Conservation (phyloP, 2,113 vertebrate genomes). For the Genyomyrus donnyi region DNA sequence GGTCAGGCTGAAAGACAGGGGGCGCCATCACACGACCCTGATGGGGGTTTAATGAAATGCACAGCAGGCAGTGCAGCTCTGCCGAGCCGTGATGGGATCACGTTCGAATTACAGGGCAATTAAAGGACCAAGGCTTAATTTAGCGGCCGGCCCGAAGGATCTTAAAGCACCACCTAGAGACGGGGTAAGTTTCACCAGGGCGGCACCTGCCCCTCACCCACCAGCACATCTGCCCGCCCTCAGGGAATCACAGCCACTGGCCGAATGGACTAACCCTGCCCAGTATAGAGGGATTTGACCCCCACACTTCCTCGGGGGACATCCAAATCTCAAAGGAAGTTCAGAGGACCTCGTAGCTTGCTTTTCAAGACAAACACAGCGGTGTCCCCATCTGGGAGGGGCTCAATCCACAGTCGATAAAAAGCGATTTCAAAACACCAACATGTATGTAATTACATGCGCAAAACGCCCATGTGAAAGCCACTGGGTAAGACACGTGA, state of each 20-base stretch:
- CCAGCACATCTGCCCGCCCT: background rate
- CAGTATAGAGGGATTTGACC: background rate
- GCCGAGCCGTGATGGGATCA: background rate
- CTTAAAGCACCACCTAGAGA: background rate
- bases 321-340: no score
- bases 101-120: slow-evolving; percentile 4
- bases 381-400: background rate
- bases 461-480: background rate
- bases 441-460: background rate
- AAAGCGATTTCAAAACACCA: background rate
- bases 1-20: background rate
- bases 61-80: background rate
- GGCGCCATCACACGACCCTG: background rate
- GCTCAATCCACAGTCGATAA: background rate
- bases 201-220: background rate
- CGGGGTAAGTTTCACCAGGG: background rate
- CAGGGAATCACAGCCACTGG: background rate
- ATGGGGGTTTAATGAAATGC: slow-evolving; percentile 16
- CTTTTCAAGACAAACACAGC: background rate
- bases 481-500: background rate
- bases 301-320: background rate
- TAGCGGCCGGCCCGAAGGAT: background rate
- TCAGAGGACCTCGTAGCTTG: background rate
- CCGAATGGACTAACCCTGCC: background rate
- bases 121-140: slow-evolving; percentile 13